Percentiles rank a stretch among this genome's conserved stretches.
Conservation (phyloP, 2,888 invertebrate species). For the Ectobius pallidus region DNA sequence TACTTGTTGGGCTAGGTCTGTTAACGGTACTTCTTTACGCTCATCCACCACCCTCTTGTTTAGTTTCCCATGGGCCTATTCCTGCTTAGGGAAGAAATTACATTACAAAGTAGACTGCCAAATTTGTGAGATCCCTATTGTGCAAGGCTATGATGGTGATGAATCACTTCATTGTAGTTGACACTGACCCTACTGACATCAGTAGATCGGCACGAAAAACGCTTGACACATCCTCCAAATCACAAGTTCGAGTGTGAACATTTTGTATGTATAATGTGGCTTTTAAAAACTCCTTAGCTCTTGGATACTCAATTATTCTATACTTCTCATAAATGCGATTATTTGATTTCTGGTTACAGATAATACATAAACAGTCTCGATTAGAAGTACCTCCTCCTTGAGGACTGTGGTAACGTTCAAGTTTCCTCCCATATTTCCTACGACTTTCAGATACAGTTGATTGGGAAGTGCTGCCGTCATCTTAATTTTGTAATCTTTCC, state of each 20-base stretch:
- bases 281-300: not conserved
- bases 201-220: not conserved
- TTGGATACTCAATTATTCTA: not conserved
- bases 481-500: not conserved
- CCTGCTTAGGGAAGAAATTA: too few relatives aligned
- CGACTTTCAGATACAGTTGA: not conserved
- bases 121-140: too few relatives aligned
- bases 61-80: too few relatives aligned
- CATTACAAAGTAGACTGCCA: too few relatives aligned
- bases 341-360: conserved; percentile 2
- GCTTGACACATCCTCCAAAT: not conserved
- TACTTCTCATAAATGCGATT: not conserved
- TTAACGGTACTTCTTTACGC: too few relatives aligned
- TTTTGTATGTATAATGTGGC: not conserved
- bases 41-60: too few relatives aligned
- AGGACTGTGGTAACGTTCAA: not conserved
- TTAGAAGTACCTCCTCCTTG: not conserved
- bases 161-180: not conserved
- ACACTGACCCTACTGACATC: not conserved
- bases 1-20: too few relatives aligned
- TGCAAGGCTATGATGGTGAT: too few relatives aligned
- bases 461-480: not conserved
- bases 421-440: not conserved
- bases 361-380: conserved; percentile 5
- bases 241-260: not conserved